Conservation (phyloP, 1,140 invertebrate species). For the Drosophila tropicalis region DNA sequence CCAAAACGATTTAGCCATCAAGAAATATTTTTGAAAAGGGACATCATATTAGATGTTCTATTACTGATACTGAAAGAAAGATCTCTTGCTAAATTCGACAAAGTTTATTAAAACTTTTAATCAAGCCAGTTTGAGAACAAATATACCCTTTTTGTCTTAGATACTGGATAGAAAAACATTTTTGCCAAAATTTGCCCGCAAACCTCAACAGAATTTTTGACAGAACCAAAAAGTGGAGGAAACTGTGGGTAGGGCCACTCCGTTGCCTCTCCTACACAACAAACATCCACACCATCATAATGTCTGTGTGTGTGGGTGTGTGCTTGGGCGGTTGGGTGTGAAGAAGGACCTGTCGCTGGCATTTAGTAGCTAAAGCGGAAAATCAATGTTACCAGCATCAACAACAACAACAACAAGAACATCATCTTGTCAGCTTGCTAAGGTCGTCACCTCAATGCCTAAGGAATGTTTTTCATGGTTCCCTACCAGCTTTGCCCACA, state of each 20-base stretch:
- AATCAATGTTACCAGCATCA: conserved; percentile 69
- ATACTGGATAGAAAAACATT: conserved; percentile 62
- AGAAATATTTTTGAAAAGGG: no score
- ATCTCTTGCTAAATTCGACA: no score
- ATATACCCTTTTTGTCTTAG: conserved; percentile 32
- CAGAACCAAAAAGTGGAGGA: conserved; percentile 5
- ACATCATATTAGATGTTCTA: no score
- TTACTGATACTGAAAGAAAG: no score
- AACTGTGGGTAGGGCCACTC: conserved; percentile 52
- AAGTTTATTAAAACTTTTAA: no score
- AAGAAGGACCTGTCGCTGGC: conserved; percentile 53
- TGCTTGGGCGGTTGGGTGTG: background rate
- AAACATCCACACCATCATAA: conserved; percentile 64
- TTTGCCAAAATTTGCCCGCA: conserved; percentile 75
- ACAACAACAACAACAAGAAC: conserved; percentile 33
- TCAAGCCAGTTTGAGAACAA: background rate
- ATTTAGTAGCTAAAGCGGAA: conserved; percentile 64
- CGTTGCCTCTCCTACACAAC: conserved; percentile 26
- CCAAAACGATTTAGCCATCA: no score
- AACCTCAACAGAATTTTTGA: conserved; percentile 75
- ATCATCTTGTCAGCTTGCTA: conserved; percentile 58
- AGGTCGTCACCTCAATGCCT: conserved; percentile 61
- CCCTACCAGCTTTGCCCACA: conserved; percentile 9
- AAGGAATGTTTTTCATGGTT: conserved; percentile 59
- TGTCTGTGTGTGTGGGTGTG: conserved; percentile 20